Conservation (phyloP, 2,888 invertebrate species). For the Chouioia cunea region DNA sequence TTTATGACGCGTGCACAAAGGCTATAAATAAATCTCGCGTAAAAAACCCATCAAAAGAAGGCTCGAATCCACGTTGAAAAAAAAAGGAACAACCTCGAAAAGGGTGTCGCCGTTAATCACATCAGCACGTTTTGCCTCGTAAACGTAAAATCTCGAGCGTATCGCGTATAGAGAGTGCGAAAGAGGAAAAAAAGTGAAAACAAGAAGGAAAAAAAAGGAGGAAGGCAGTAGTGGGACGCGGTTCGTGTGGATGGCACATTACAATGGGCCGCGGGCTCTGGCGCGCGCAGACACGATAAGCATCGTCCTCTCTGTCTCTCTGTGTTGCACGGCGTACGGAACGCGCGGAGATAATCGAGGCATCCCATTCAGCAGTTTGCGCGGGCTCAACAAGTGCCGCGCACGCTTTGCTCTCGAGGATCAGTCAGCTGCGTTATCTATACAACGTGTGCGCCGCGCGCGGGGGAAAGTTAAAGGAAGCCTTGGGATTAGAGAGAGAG, state of each 20-base stretch:
- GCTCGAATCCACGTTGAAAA: background rate
- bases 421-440: conserved; percentile 15
- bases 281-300: conserved; percentile 12
- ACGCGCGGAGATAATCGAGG: conserved; percentile 22
- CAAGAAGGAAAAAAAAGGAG: background rate
- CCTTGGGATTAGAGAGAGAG: conserved; percentile 37
- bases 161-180: background rate
- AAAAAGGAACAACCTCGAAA: background rate
- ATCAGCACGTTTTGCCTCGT: too few relatives aligned
- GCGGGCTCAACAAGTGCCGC: conserved; percentile 30
- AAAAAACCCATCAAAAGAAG: too few relatives aligned
- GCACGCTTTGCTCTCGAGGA: background rate
- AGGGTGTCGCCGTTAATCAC: background rate
- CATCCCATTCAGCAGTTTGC: conserved; percentile 21
- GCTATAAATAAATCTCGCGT: too few relatives aligned
- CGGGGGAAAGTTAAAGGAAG: conserved; percentile 40
- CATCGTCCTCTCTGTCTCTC: conserved; percentile 24
- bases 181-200: background rate
- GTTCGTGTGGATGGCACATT: background rate
- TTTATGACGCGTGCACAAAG: too few relatives aligned
- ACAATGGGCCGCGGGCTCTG: conserved; percentile 10
- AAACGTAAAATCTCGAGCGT: conserved; percentile 9
- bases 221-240: background rate
- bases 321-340: background rate
- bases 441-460: background rate